A percentile compares a stretch with the other conserved stretches of the same genome.
Conservation (phyloP, 2,797 vertebrate genomes). For the Aselliscus stoliczkanus region DNA sequence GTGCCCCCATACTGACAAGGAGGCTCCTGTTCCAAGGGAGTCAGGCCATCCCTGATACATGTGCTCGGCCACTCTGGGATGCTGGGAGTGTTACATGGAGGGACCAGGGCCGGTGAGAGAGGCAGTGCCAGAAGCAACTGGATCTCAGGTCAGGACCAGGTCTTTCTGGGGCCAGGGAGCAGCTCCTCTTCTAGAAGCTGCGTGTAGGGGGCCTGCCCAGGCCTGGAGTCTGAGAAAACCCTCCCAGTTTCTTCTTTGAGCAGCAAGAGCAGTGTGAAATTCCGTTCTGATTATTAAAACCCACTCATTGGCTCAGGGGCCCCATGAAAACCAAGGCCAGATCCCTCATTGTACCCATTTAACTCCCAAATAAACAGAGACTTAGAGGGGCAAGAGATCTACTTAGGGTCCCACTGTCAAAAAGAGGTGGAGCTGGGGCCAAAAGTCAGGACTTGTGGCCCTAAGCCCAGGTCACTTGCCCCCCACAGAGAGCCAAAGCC, state of each 20-base stretch:
- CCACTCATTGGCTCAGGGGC: background rate
- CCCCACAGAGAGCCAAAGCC: background rate
- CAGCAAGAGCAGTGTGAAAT: background rate
- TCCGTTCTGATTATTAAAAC: background rate
- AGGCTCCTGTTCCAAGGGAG: background rate
- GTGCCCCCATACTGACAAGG: background rate
- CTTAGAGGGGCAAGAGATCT: background rate
- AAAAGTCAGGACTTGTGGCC: background rate
- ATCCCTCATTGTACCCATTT: background rate
- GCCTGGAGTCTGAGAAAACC: background rate
- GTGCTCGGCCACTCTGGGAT: background rate
- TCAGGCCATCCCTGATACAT: background rate
- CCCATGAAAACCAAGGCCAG: background rate
- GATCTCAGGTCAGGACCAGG: background rate
- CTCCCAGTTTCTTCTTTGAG: background rate
- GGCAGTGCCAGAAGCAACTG: background rate
- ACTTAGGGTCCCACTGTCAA: background rate
- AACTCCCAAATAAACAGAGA: background rate
- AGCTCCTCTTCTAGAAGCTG: background rate
- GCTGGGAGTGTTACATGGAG: background rate
- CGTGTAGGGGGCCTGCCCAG: background rate
- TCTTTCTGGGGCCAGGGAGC: background rate
- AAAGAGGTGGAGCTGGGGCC: background rate
- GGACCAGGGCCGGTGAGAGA: background rate
- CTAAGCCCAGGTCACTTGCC: background rate